Conservation (phyloP, 1,140 invertebrate genomes). For the Dolichoris vasculosae region DNA sequence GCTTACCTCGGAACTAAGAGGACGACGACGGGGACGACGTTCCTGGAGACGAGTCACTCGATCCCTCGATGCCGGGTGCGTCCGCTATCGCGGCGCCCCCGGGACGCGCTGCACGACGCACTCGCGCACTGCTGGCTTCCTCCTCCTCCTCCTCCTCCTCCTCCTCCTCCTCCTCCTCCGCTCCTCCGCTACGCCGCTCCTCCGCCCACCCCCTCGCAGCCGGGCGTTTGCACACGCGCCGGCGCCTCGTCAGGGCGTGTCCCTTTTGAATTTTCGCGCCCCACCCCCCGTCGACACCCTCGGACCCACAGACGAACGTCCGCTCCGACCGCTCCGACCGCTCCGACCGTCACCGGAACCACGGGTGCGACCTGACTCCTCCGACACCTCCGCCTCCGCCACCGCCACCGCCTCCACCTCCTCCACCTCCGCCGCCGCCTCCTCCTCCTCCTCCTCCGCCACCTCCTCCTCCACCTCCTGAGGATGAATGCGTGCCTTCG, state of each 20-base stretch:
- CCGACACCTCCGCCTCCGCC: not conserved
- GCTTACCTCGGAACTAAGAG: conserved; percentile 51
- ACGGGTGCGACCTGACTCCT: too few species aligned
- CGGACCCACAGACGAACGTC: conserved; percentile 43
- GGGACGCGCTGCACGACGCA: not conserved
- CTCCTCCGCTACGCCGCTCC: not conserved
- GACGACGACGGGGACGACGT: conserved; percentile 1
- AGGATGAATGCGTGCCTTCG: too few species aligned
- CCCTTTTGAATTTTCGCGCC: conserved; percentile 44
- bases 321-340: not conserved
- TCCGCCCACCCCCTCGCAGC: not conserved
- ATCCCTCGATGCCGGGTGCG: conserved; percentile 33
- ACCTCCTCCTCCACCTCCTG: conserved; percentile 41
- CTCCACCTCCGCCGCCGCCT: not conserved
- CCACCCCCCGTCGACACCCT: conserved; percentile 12
- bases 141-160: not conserved
- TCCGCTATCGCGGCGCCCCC: not conserved
- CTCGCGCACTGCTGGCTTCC: not conserved
- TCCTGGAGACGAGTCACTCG: conserved; percentile 48
- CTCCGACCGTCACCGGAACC: not conserved
- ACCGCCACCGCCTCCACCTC: conserved; percentile 4
- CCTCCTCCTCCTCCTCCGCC: too few species aligned
- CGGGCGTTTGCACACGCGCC: not conserved
- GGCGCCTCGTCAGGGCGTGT: conserved; percentile 36
- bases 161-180: not conserved